Evolutionary conservation across 2,888 invertebrate genomes (phyloP), one percentile per base, ranked within the genome.

Genomic region (Labia minor): DNA sequence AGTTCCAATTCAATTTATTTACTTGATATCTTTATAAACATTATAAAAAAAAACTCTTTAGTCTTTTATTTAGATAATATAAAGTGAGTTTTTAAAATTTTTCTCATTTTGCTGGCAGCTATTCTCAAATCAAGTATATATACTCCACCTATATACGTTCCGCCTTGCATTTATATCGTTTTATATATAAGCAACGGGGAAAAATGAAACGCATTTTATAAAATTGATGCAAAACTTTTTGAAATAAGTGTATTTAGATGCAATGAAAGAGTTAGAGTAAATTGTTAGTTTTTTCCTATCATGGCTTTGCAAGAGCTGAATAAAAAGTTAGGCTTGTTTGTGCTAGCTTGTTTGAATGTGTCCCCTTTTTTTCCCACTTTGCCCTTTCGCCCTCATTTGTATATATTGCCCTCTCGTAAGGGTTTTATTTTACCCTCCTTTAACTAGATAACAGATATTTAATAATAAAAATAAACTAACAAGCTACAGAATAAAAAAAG

Each of bases 161-260:
- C 14, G 49, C 16, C 49, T 49, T 49, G 49, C 49, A 49, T 49
- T 49, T 49, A 49, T 49, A 49, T 49, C 49, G 49, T 49, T 49
- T 49, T 49, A 49, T 49, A 49, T 49, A 11, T 49, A 49, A 49
- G 49, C 49, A 49, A 49, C 49, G 16, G 16, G 49, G 49, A 49
- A 49, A 49, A 49, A 49, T 49, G 49, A 49, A 49, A 49, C 49
- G 49, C 49, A 49, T 49, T 49, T 49, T 49, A 49, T 49, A 49
- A 49, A 49, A 49, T 11, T 49, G 49, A 49, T 49, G 49, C 49
- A 49, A 16, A 49, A 49, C 49, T 49, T 49, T 49, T 49, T 49
- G 49, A 49, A 49, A 49, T 49, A 49, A 49, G 49, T 49, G 49
- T 49, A 49, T 49, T 49, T 49, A 49, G 49, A 49, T 49, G 49